phyloP scores from a whole-genome alignment of 2,797 vertebrate genomes.

The Onychomys torridus region DNA sequence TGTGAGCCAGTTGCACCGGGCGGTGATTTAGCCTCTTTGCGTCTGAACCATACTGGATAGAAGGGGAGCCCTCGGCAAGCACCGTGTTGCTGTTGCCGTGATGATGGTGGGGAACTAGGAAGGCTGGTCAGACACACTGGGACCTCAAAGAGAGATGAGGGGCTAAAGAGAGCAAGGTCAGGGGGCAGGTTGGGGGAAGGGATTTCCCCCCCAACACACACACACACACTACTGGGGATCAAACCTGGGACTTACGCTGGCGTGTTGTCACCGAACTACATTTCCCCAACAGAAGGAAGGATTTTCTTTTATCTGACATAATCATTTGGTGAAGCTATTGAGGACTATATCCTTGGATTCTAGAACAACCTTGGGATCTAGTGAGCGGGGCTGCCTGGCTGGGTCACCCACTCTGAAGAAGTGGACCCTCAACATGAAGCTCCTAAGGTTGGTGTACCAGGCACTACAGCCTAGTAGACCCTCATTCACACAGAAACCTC shows the following conservation, averaged over 20 bases:
- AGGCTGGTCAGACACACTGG: background rate
- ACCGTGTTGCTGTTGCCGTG: background rate
- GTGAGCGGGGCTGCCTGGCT: background rate
- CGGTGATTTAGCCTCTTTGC: accelerated
- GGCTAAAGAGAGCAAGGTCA: background rate
- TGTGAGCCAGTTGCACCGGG: accelerated
- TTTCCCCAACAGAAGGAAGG: background rate
- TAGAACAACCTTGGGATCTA: background rate
- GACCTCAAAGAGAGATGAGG: background rate
- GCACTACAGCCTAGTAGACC: background rate
- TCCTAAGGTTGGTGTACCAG: background rate
- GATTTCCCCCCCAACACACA: too few relatives aligned
- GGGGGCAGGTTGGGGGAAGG: background rate
- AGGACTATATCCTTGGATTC: background rate
- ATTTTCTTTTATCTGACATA: background rate
- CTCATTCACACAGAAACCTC: background rate
- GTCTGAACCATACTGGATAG: background rate
- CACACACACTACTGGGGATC: background rate
- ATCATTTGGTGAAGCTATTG: background rate
- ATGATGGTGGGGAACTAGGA: background rate
- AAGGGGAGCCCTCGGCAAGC: background rate
- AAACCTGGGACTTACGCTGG: background rate
- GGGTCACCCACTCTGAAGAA: background rate
- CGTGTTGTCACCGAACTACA: background rate
- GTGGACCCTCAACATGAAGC: background rate